A percentile compares a stretch with the other conserved stretches of the same genome.
These are phyloP conservation scores for Tachina grossa DNA, from an alignment of 2,888 invertebrate genomes.

Conservation along the genomic window DNA sequence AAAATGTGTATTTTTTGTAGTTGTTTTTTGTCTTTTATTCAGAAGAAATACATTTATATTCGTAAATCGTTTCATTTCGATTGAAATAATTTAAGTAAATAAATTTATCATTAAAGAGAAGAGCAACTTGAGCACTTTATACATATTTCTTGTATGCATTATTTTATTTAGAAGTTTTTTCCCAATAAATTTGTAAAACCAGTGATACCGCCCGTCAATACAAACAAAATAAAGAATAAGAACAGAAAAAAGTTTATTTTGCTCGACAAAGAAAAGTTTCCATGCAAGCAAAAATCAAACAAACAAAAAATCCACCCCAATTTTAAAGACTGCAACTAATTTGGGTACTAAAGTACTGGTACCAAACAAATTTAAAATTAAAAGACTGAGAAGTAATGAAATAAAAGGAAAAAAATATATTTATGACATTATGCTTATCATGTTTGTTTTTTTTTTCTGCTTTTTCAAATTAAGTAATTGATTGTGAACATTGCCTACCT, in stretches of 20 bases:
- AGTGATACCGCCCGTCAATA: slow-evolving; percentile 29
- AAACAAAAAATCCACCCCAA: slow-evolving; percentile 36
- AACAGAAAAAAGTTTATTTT: slow-evolving; percentile 23
- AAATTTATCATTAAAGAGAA: slow-evolving; percentile 52
- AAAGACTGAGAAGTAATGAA: neutral
- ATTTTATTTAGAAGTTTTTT: slow-evolving; percentile 22
- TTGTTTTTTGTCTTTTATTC: slow-evolving; percentile 36
- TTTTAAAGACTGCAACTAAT: slow-evolving; percentile 14
- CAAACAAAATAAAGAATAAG: neutral
- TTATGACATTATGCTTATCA: slow-evolving; percentile 18
- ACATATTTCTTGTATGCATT: slow-evolving; percentile 5
- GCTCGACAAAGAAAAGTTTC: slow-evolving; percentile 31
- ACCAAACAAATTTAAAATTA: slow-evolving; percentile 12
- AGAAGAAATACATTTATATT: slow-evolving; percentile 61
- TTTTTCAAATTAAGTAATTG: slow-evolving; percentile 27
- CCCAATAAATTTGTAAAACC: slow-evolving; percentile 2
- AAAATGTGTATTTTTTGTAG: slow-evolving; percentile 33
- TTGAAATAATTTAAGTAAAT: slow-evolving; percentile 61
- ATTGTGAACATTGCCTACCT: slow-evolving; percentile 61
- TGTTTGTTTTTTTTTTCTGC: slow-evolving; percentile 4
- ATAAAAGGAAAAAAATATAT: neutral
- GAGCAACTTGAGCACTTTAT: slow-evolving; percentile 48
- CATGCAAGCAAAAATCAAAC: neutral
- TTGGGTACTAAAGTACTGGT: neutral
- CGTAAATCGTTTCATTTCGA: slow-evolving; percentile 56